Evolutionary conservation across 2,113 vertebrate species (phyloP).

Genomic region (Pteropus alecto): DNA sequence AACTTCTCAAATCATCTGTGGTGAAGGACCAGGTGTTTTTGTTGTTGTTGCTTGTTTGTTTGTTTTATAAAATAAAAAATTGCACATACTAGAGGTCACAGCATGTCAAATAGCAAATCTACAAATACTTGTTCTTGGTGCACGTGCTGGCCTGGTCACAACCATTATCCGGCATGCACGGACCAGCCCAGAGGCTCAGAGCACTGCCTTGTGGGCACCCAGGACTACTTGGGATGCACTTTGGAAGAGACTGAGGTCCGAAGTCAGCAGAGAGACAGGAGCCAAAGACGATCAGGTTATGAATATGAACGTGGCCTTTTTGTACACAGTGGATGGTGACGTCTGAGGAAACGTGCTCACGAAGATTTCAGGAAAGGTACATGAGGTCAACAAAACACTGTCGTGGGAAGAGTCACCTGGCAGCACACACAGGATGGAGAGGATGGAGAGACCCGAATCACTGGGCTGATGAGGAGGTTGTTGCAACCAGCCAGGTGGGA

Average conservation of each 20-base stretch:
- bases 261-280: not conserved
- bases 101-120: not conserved
- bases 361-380: not conserved
- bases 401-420: not conserved
- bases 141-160: rapidly evolving
- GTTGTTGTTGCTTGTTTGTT: not conserved
- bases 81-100: not conserved
- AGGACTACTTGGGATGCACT: not conserved
- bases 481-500: not conserved
- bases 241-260: not conserved
- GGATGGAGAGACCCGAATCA: not conserved
- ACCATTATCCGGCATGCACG: not conserved
- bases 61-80: not conserved
- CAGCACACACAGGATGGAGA: not conserved
- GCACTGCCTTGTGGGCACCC: no score
- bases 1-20: not conserved
- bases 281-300: not conserved
- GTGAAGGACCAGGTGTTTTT: not conserved
- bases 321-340: not conserved
- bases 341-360: not conserved
- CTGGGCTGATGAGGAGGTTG: not conserved
- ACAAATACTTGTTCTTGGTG: not conserved
- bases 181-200: not conserved
- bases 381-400: not conserved
- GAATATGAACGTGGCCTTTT: not conserved